Evolutionary conservation across 2,888 invertebrate genomes (phyloP).

Genomic region (Acrobeloides nanus): DNA sequence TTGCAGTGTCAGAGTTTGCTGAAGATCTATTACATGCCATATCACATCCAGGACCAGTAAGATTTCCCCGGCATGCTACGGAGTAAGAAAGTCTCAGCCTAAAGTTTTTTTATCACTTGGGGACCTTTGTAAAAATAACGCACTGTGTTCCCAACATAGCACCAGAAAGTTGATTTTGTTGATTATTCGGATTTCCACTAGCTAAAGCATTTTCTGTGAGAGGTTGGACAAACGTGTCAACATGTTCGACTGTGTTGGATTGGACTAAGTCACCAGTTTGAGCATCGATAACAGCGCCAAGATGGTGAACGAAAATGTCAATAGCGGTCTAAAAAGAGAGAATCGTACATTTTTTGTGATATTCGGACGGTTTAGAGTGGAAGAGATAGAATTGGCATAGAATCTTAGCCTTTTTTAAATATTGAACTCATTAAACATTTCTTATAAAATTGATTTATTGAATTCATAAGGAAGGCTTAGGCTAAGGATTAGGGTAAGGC

Average conservation of each 20-base stretch:
- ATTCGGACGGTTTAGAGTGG: too few relatives aligned
- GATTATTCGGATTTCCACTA: slow-evolving; percentile 6
- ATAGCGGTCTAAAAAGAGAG: slow-evolving; percentile 34
- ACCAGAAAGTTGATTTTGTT: slow-evolving; percentile 31
- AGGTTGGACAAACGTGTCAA: slow-evolving; percentile 40
- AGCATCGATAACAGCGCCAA: slow-evolving; percentile 39
- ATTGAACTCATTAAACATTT: background rate
- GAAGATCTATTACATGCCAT: slow-evolving; percentile 36
- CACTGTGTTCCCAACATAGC: slow-evolving; percentile 36
- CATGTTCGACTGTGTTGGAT: slow-evolving; percentile 33
- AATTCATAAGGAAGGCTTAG: background rate
- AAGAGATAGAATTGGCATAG: too few relatives aligned
- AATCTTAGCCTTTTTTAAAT: too few relatives aligned
- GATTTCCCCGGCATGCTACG: slow-evolving; percentile 35
- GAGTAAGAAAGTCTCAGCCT: slow-evolving; percentile 35
- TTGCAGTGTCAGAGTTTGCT: slow-evolving; percentile 24
- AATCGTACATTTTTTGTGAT: too few relatives aligned
- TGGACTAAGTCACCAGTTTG: slow-evolving; percentile 20
- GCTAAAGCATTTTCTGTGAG: slow-evolving; percentile 14
- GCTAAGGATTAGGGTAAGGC: background rate
- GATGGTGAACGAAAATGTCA: slow-evolving; percentile 40
- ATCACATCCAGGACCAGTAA: slow-evolving; percentile 45
- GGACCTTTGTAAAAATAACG: background rate
- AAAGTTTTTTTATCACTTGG: background rate
- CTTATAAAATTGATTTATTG: slow-evolving; percentile 9